Base-by-base conservation (phyloP, 2,797 vertebrate species). In the Lithobates pipiens region DNA sequence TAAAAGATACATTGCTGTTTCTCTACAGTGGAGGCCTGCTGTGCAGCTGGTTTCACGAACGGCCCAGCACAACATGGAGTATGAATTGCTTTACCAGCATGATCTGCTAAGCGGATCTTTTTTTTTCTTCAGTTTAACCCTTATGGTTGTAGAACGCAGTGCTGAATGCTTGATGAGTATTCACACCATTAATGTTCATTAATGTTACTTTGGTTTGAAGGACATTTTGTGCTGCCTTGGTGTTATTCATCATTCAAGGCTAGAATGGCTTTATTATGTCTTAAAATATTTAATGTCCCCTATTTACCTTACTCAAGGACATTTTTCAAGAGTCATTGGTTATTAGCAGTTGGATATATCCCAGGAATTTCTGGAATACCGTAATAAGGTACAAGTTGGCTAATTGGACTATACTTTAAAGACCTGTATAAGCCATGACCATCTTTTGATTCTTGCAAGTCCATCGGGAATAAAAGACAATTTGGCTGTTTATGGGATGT, bases 1-100 rank as follows among this genome's bases (percentile, higher is more conserved):
- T 23, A 77, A 77, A 82, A 82, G 74, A 77, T 86, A 42, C 25
- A 78, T 83, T 86, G 34, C 68, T 67, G 4, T 73, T 71, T 67
- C 34, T 2, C 21, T 76, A 78, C 36, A 57, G 54, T 27, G 42
- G 36, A 71, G 75, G 36, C 75, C 69, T 42, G 72, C 57, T 82
- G 80, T 39, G 74, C 65, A 54, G 80, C 39, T 72, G 57, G 39
- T 68, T 83, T 73, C 80, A 77, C 75, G 74, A 78, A 73, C 50
- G 23, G 25, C 57, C 39, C 34, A 74, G n/a, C 74, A 73, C 50
- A 82, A 82, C 69, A 77, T 77, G 32, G 54, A 82, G 57, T 32
- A 73, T 34, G 39, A 78, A 86, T 81, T 85, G 32, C 32, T 57
- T 74, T 76, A 29, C 77, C 78, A 71, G 73, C 72, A 70, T 61